A percentile compares a stretch with the other conserved stretches of the same genome.
Evolutionary conservation across 2,888 invertebrate genomes (phyloP).

Genomic region (Tachystola acroxantha): DNA sequence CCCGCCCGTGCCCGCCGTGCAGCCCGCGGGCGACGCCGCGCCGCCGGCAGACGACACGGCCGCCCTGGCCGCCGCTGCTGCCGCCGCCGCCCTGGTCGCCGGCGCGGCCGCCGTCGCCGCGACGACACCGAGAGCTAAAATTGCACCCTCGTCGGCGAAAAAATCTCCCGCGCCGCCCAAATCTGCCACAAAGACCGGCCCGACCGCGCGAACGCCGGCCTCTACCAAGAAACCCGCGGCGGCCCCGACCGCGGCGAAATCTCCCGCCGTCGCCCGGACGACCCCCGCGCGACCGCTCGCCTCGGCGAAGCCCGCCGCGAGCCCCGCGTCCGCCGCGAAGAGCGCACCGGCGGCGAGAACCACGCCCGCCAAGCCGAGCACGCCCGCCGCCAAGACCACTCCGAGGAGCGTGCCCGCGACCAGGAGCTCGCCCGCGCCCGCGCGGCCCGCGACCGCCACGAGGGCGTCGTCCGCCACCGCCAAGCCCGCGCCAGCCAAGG

Average conservation of each 20-base stretch:
- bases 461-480: conserved; percentile 10
- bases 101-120: conserved; percentile 23
- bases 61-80: conserved; percentile 39
- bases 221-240: conserved; percentile 25
- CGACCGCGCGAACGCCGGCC: conserved; percentile 18
- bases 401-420: conserved; percentile 12
- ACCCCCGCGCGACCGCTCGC: conserved; percentile 16
- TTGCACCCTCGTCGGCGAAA: conserved; percentile 22
- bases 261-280: conserved; percentile 25
- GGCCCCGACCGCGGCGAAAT: conserved; percentile 24
- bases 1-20: conserved; percentile 33
- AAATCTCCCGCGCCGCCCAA: conserved; percentile 35
- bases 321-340: conserved; percentile 26
- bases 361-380: conserved; percentile 16
- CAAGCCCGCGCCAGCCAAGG: conserved; percentile 27
- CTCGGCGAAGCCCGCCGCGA: conserved; percentile 22
- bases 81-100: conserved; percentile 29
- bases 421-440: conserved; percentile 6
- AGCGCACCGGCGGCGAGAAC: conserved; percentile 25
- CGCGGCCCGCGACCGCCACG: conserved; percentile 16
- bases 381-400: conserved; percentile 16
- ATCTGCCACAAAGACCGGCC: conserved; percentile 25
- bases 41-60: conserved; percentile 29
- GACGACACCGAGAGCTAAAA: conserved; percentile 21
- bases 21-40: conserved; percentile 29